Percentiles rank a stretch among this genome's conserved stretches.
Conservation (phyloP, 2,113 vertebrate species). For the Platycercus adscitus region DNA sequence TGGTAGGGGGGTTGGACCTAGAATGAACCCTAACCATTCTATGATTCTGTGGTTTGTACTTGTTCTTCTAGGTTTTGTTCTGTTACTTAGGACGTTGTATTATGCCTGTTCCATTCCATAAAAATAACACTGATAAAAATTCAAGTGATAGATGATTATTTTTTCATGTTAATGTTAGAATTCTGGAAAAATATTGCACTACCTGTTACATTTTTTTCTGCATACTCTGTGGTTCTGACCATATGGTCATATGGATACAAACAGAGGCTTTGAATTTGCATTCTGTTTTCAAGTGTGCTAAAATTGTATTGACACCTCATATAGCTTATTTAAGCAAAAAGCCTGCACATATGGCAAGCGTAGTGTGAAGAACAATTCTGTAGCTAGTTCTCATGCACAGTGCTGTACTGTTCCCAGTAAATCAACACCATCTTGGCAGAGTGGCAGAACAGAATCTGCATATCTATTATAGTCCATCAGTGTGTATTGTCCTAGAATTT, state of each 20-base stretch:
- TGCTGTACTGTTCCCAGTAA: background rate
- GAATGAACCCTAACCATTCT: background rate
- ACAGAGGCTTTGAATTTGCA: background rate
- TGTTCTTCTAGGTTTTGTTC: background rate
- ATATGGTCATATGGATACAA: background rate
- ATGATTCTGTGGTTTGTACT: background rate
- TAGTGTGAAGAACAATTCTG: background rate
- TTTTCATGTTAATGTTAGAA: background rate
- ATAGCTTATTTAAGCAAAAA: constrained; percentile 32
- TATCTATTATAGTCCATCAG: background rate
- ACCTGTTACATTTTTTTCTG: background rate
- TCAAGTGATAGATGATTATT: background rate
- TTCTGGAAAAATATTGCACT: background rate
- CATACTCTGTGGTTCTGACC: background rate
- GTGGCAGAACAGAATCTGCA: background rate
- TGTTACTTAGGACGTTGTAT: background rate
- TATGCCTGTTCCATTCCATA: background rate
- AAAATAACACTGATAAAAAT: background rate
- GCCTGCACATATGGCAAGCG: background rate
- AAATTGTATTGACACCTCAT: constrained; percentile 21
- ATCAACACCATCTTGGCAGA: background rate
- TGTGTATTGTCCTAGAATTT: background rate
- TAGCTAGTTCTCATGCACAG: background rate
- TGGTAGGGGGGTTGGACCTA: background rate
- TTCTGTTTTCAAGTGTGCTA: constrained; percentile 18